phyloP scores from a whole-genome alignment of 2,888 invertebrate genomes.

The Helicoverpa assulta region DNA sequence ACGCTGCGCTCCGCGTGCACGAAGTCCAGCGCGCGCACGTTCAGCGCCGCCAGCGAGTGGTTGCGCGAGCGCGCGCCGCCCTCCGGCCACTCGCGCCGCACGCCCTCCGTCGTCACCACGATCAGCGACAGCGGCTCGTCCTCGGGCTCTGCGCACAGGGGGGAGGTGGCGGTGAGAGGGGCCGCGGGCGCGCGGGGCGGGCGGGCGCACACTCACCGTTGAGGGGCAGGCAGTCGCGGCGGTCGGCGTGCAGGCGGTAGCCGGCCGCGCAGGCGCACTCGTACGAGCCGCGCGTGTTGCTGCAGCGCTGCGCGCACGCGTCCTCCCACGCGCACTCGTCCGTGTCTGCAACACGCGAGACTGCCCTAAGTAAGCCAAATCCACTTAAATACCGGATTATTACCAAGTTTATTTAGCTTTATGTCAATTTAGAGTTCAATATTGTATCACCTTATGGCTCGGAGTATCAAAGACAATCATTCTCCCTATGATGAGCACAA shows the following conservation, averaged over 20 bases:
- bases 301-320: slow-evolving; percentile 94
- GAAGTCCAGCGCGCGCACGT: slow-evolving; percentile 83
- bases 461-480: too few species aligned
- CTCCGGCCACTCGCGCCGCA: slow-evolving; percentile 90
- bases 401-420: too few species aligned
- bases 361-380: neutral
- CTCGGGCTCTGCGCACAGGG: slow-evolving; percentile 89
- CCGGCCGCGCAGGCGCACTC: slow-evolving; percentile 94
- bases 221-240: slow-evolving; percentile 91
- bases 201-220: slow-evolving; percentile 89
- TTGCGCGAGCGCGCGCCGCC: slow-evolving; percentile 45
- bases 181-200: neutral
- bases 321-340: slow-evolving; percentile 94
- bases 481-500: too few species aligned
- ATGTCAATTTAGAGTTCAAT: too few species aligned
- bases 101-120: slow-evolving; percentile 92
- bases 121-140: slow-evolving; percentile 92
- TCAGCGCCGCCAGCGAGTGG: slow-evolving; percentile 75
- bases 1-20: slow-evolving; percentile 88
- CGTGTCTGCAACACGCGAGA: slow-evolving; percentile 89
- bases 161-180: neutral
- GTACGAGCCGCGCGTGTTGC: slow-evolving; percentile 92
- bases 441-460: neutral
- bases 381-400: too few species aligned
- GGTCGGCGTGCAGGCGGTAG: slow-evolving; percentile 89